Conservation (phyloP, 2,888 invertebrate species). For the Labia minor region DNA sequence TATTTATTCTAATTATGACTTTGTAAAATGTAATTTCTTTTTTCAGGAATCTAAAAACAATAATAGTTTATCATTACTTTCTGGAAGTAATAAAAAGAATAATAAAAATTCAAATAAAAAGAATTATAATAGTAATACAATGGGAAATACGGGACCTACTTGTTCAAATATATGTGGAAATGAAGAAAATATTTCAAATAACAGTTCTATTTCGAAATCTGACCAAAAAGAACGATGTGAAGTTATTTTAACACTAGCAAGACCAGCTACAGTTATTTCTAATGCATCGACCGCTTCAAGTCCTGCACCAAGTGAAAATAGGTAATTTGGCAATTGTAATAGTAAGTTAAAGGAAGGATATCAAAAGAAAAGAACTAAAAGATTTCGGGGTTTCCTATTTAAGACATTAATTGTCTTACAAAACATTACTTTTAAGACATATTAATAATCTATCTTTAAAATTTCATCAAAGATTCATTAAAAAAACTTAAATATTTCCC, state of each 20-base stretch:
- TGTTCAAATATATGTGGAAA: constrained; percentile 27
- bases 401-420: not conserved
- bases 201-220: not conserved
- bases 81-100: constrained; percentile 15
- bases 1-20: too few species aligned
- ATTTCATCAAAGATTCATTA: too few species aligned
- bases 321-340: constrained; percentile 28
- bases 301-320: constrained; percentile 45
- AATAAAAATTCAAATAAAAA: constrained; percentile 19
- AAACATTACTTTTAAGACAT: too few species aligned
- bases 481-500: too few species aligned
- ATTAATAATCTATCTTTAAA: too few species aligned
- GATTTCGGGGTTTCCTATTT: not conserved
- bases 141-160: constrained; percentile 21
- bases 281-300: constrained; percentile 48
- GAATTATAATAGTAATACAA: constrained; percentile 23
- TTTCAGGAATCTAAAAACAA: not conserved
- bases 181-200: constrained; percentile 27
- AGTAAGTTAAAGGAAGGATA: too few species aligned
- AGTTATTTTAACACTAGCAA: constrained; percentile 52
- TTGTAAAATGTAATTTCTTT: too few species aligned
- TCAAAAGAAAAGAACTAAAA: constrained; percentile 44
- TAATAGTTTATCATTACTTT: not conserved
- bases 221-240: constrained; percentile 33
- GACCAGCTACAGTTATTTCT: constrained; percentile 54